A percentile compares a stretch with the other conserved stretches of the same genome.
phyloP scores from a whole-genome alignment of 37 sponge, comb jelly and placozoan species.

The Haliclona indistincta region DNA sequence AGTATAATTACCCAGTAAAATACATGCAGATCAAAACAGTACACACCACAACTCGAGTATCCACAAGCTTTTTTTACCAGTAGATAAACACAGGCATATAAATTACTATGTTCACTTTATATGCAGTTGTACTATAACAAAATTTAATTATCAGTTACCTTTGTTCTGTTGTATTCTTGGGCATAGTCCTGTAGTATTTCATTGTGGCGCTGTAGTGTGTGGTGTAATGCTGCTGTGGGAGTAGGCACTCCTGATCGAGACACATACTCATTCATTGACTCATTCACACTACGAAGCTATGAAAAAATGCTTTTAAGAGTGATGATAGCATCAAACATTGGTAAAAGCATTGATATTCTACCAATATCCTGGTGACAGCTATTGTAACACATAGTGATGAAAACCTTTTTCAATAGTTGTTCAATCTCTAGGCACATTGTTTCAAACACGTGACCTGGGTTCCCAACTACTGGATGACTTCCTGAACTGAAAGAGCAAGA shows the following conservation, averaged over 20 bases:
- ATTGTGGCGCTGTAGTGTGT: slow-evolving; percentile 94
- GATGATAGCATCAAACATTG: not conserved
- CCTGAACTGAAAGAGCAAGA: not conserved
- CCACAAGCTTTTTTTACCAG: not conserved
- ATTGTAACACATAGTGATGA: not conserved
- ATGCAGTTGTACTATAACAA: not conserved
- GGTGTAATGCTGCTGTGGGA: slow-evolving; percentile 77
- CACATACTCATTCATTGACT: slow-evolving; percentile 63
- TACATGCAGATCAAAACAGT: not conserved
- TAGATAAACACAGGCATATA: not conserved
- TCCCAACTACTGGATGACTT: slow-evolving; percentile 15
- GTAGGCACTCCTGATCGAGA: slow-evolving; percentile 31
- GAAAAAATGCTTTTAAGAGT: not conserved
- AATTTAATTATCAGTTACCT: slow-evolving; percentile 30
- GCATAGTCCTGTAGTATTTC: slow-evolving; percentile 95
- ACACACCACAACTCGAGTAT: slow-evolving; percentile 4
- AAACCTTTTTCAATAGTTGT: slow-evolving; percentile 77
- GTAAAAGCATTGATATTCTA: not conserved
- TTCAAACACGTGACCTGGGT: slow-evolving; percentile 83
- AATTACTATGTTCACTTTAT: not conserved
- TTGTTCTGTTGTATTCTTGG: slow-evolving; percentile 92
- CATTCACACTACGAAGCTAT: slow-evolving; percentile 70
- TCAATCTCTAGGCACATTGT: slow-evolving; percentile 90
- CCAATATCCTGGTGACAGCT: not conserved
- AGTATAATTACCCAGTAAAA: not conserved